A percentile compares a stretch with the other conserved stretches of the same genome.
phyloP scores from a whole-genome alignment of 2,888 invertebrate species.

The Enoplolaimus lenunculus region DNA sequence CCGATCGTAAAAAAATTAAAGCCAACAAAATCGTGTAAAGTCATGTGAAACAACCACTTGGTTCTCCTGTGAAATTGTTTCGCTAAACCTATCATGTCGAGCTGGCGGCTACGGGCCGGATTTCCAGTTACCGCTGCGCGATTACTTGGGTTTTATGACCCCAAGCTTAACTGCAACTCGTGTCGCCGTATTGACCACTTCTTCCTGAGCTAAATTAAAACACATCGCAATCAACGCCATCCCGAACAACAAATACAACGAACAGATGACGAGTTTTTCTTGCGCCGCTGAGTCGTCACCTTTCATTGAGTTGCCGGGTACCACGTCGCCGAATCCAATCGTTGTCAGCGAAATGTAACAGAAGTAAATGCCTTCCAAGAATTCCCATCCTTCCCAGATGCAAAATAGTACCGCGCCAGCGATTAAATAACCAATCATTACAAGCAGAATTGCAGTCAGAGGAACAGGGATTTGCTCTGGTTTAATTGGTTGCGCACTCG shows the following conservation, averaged over 20 bases:
- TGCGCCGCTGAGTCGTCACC: slow-evolving; percentile 42
- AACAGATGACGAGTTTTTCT: slow-evolving; percentile 66
- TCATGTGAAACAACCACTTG: too few species aligned
- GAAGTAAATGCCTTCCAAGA: slow-evolving; percentile 55
- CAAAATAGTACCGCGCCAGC: slow-evolving; percentile 80
- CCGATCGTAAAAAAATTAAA: too few species aligned
- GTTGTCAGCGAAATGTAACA: slow-evolving; percentile 40
- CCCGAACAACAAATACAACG: slow-evolving; percentile 78
- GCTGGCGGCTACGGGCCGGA: too few species aligned
- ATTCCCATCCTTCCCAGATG: slow-evolving; percentile 80
- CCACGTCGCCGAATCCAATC: slow-evolving; percentile 44
- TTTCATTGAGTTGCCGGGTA: slow-evolving; percentile 38
- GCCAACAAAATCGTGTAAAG: too few species aligned
- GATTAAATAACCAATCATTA: slow-evolving; percentile 72
- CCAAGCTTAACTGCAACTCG: slow-evolving; percentile 22
- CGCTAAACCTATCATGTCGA: too few species aligned
- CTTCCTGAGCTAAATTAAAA: slow-evolving; percentile 66
- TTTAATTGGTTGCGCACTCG: not conserved
- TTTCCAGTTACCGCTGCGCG: too few species aligned
- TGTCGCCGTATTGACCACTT: slow-evolving; percentile 24
- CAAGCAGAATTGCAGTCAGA: slow-evolving; percentile 67
- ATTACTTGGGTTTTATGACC: slow-evolving; percentile 22
- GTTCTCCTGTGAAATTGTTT: too few species aligned
- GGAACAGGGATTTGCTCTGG: slow-evolving; percentile 60
- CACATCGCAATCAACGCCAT: slow-evolving; percentile 74